These are phyloP conservation scores for Danio jaintianensis DNA, from an alignment of 2,797 vertebrate genomes.

Conservation along the genomic window DNA sequence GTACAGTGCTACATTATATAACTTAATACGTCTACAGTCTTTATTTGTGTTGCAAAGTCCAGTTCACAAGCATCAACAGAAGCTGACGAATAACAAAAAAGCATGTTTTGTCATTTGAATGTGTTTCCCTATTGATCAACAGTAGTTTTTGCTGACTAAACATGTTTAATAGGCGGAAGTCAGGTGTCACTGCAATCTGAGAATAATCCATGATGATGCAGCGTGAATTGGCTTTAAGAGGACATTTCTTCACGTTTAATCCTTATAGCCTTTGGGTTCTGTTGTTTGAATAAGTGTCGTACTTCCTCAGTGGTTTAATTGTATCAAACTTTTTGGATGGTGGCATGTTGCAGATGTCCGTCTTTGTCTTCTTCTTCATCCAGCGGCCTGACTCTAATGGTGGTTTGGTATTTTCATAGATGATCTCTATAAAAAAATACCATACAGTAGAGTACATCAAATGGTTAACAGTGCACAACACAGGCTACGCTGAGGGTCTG, in stretches of 20 bases:
- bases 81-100: too few species aligned
- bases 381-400: neutral
- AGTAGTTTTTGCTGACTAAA: too few species aligned
- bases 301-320: constrained; percentile 43
- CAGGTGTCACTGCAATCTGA: too few species aligned
- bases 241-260: neutral
- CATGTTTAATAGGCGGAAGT: too few species aligned
- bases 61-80: too few species aligned
- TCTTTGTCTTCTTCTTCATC: neutral
- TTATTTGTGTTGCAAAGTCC: too few species aligned
- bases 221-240: neutral
- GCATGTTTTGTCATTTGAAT: too few species aligned
- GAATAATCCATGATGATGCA: too few species aligned
- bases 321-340: constrained; percentile 29
- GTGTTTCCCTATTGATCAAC: too few species aligned
- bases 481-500: constrained; percentile 28
- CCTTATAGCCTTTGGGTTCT: neutral
- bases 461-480: neutral
- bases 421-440: constrained; percentile 37
- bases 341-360: neutral
- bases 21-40: constrained; percentile 4
- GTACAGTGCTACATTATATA: neutral
- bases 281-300: constrained; percentile 32
- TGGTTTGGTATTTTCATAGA: constrained; percentile 57
- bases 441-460: neutral